Conservation (phyloP, 35 echinoderm and acorn worm genomes). For the Apostichopus parvimensis region DNA sequence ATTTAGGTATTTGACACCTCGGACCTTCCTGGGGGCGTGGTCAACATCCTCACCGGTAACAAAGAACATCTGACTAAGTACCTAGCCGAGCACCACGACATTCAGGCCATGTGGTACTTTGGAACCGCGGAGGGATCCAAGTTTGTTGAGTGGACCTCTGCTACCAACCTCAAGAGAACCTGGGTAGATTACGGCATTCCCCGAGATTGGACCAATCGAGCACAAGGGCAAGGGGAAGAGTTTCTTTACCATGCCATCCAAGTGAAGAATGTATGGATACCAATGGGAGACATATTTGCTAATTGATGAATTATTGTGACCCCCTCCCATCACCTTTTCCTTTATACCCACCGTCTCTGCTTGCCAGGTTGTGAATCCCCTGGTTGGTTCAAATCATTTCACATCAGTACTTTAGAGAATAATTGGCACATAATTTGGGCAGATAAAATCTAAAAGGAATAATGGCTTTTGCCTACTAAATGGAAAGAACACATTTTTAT, state of each 20-base stretch:
- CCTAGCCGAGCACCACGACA: slow-evolving; percentile 89
- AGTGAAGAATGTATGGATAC: slow-evolving; percentile 98
- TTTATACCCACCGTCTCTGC: no score
- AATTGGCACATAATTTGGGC: no score
- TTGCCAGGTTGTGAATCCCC: no score
- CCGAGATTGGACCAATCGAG: slow-evolving; percentile 79
- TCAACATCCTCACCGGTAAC: slow-evolving; percentile 94
- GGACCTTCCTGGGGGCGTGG: slow-evolving; percentile 92
- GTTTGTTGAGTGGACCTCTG: slow-evolving; percentile 91
- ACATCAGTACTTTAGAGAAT: no score
- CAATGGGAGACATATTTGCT: slow-evolving; percentile 97
- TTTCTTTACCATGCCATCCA: slow-evolving; percentile 91
- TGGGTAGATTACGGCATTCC: slow-evolving; percentile 88
- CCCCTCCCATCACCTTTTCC: no score
- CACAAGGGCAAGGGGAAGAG: slow-evolving; percentile 92
- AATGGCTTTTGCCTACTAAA: no score
- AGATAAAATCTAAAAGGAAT: no score
- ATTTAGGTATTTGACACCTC: slow-evolving; percentile 98
- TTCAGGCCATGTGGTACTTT: slow-evolving; percentile 99
- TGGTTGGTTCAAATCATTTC: no score
- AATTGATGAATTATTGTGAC: slow-evolving; percentile 53
- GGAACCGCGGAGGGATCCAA: slow-evolving; percentile 84
- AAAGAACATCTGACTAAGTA: slow-evolving; percentile 89
- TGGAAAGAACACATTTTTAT: no score
- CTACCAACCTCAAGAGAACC: slow-evolving; percentile 88